Conservation (phyloP, 1,140 invertebrate species). For the Zaprionus taronus region DNA sequence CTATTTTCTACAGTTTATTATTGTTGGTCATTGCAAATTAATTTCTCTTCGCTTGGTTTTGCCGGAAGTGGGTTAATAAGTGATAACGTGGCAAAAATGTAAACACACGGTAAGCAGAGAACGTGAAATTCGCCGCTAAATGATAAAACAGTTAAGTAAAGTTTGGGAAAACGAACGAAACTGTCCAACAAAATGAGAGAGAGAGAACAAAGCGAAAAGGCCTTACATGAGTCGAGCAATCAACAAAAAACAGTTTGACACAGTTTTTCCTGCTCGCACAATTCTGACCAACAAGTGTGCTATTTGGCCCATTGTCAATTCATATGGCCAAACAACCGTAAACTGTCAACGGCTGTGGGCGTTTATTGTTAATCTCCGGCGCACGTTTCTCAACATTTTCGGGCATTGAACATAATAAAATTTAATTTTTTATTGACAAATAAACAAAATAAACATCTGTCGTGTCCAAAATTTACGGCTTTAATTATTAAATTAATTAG, state of each 20-base stretch:
- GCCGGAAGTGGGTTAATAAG: constrained; percentile 79
- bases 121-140: constrained; percentile 54
- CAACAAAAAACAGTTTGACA: constrained; percentile 31
- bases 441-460: constrained; percentile 21
- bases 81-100: constrained; percentile 71
- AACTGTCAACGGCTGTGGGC: constrained; percentile 17
- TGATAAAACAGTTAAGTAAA: constrained; percentile 45
- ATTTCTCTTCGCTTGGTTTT: constrained; percentile 60
- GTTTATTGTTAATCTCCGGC: constrained; percentile 23
- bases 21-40: constrained; percentile 66
- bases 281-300: constrained; percentile 17
- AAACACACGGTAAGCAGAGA: constrained; percentile 57
- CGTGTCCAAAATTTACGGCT: constrained; percentile 6
- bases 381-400: constrained; percentile 23
- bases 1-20: constrained; percentile 28
- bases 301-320: constrained; percentile 5
- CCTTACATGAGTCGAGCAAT: constrained; percentile 29
- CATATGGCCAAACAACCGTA: constrained; percentile 8
- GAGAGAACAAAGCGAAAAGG: constrained; percentile 17
- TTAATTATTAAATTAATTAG: constrained; percentile 8
- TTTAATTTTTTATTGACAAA: constrained; percentile 41
- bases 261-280: constrained; percentile 28
- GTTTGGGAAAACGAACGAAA: constrained; percentile 9
- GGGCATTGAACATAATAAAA: constrained; percentile 36
- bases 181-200: not conserved